Percentiles rank a stretch among this genome's conserved stretches.
Evolutionary conservation across 1,140 invertebrate genomes (phyloP).

Genomic region (Bombus sibiricus): DNA sequence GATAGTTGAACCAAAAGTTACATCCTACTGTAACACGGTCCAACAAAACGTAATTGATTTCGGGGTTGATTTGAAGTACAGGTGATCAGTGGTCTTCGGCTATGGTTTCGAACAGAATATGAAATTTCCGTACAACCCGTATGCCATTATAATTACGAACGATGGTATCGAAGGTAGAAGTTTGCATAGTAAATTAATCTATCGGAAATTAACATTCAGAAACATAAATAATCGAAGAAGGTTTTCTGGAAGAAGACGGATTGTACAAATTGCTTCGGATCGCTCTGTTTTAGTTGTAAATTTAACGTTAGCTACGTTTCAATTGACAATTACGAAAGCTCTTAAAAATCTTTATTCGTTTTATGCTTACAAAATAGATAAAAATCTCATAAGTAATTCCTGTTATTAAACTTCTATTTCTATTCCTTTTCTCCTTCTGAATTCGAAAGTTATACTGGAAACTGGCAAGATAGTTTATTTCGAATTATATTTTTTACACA

Average conservation of each 20-base stretch:
- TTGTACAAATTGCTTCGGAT: too few relatives aligned
- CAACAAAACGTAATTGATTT: not conserved
- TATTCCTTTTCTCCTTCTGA: not conserved
- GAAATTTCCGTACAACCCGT: not conserved
- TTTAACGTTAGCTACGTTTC: too few relatives aligned
- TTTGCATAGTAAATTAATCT: not conserved
- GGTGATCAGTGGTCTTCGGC: not conserved
- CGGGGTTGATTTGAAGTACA: not conserved
- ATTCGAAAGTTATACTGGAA: not conserved
- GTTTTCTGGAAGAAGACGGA: not conserved
- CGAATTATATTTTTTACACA: not conserved
- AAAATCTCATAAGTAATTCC: not conserved
- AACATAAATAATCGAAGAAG: not conserved
- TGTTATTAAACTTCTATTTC: not conserved
- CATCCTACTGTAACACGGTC: not conserved
- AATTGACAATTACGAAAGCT: not conserved
- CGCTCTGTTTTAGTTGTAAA: too few relatives aligned
- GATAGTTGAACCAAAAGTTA: conserved; percentile 22
- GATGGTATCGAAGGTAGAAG: not conserved
- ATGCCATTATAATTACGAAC: not conserved
- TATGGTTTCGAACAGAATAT: not conserved
- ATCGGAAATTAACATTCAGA: not conserved
- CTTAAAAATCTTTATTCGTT: not conserved
- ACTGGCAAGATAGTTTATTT: not conserved
- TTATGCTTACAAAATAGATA: not conserved